These are phyloP conservation scores for Rhopalosiphum nymphaeae DNA, from an alignment of 2,888 invertebrate genomes.

Conservation along the genomic window DNA sequence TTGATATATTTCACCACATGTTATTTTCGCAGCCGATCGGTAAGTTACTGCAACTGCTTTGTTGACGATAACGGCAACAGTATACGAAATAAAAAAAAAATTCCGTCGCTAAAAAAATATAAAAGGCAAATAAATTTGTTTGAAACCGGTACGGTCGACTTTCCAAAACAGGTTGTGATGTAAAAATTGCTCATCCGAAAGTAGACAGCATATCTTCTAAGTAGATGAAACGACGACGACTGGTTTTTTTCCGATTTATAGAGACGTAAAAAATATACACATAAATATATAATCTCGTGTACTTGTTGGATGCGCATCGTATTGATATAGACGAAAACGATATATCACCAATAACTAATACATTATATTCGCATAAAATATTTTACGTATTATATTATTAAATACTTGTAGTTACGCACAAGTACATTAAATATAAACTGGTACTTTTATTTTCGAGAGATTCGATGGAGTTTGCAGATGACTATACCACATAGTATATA, in stretches of 20 bases:
- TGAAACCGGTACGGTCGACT: conserved; percentile 51
- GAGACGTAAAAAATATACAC: neutral
- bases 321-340: neutral
- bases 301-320: neutral
- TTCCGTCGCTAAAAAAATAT: neutral
- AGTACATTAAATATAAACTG: neutral
- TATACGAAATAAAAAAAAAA: neutral
- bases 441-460: neutral
- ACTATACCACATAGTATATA: neutral
- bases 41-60: neutral
- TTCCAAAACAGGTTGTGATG: conserved; percentile 49
- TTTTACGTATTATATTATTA: no score
- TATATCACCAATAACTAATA: neutral
- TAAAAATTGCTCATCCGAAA: conserved; percentile 53
- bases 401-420: neutral
- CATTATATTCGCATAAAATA: neutral
- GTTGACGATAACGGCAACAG: neutral
- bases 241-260: conserved; percentile 32
- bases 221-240: conserved; percentile 36
- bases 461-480: neutral
- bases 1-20: neutral
- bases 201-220: conserved; percentile 28
- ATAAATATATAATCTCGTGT: neutral
- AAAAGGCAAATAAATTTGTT: neutral
- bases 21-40: neutral